These are phyloP conservation scores for Vanessa atalanta DNA, from an alignment of 1,140 invertebrate genomes.

Conservation along the genomic window DNA sequence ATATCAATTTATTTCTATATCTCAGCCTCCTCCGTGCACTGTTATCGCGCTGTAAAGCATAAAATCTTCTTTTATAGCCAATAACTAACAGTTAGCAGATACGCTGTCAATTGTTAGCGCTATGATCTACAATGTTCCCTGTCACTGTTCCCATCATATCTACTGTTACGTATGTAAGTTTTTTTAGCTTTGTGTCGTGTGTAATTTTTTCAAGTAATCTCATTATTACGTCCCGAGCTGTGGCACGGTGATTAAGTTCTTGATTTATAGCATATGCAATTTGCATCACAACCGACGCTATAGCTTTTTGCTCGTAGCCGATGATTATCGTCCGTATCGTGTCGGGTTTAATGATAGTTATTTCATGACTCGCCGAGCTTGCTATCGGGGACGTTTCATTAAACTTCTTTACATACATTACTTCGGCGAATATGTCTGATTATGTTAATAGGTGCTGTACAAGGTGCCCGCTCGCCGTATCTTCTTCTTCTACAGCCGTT, in stretches of 20 bases:
- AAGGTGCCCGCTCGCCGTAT: slow-evolving; percentile 57
- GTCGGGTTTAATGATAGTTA: slow-evolving; percentile 78
- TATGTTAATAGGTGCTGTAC: slow-evolving; percentile 69
- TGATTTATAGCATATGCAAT: slow-evolving; percentile 79
- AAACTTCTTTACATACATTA: slow-evolving; percentile 77
- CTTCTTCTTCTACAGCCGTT: slow-evolving; percentile 62
- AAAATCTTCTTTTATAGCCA: slow-evolving; percentile 29
- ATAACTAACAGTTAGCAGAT: slow-evolving; percentile 27
- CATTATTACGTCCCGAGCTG: slow-evolving; percentile 68
- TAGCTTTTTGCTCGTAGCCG: slow-evolving; percentile 71
- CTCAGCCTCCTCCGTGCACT: not conserved
- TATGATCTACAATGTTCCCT: slow-evolving; percentile 40
- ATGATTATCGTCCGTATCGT: slow-evolving; percentile 79
- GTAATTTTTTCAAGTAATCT: slow-evolving; percentile 78
- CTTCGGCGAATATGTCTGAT: slow-evolving; percentile 76
- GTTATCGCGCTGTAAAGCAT: slow-evolving; percentile 26
- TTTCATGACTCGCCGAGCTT: slow-evolving; percentile 74
- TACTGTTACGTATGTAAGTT: slow-evolving; percentile 27
- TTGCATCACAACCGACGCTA: slow-evolving; percentile 73
- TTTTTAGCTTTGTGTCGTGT: slow-evolving; percentile 44
- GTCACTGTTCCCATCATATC: slow-evolving; percentile 46
- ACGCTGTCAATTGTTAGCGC: slow-evolving; percentile 33
- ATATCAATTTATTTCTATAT: slow-evolving; percentile 40
- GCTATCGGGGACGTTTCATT: slow-evolving; percentile 76
- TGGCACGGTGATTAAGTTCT: slow-evolving; percentile 74